Percentiles rank a stretch among this genome's conserved stretches.
phyloP scores from a whole-genome alignment of 1,140 invertebrate species.

The Stegodyphus mimosarum region DNA sequence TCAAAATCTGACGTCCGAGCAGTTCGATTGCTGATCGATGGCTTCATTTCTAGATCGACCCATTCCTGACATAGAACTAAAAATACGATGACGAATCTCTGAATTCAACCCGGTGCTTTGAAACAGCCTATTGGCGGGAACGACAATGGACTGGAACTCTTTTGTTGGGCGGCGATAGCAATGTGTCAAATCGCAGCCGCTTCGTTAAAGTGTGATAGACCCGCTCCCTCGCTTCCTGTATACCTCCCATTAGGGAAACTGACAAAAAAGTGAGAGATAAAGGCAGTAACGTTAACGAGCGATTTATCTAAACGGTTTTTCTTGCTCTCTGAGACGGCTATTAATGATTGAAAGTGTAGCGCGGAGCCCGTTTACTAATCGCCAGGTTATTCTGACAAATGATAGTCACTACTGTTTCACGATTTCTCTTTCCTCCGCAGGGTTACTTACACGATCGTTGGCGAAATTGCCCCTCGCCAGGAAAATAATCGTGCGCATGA shows the following conservation, averaged over 20 bases:
- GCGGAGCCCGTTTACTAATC: constrained; percentile 24
- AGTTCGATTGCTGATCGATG: too few relatives aligned
- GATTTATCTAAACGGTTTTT: constrained; percentile 60
- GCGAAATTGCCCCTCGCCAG: too few relatives aligned
- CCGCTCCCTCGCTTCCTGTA: constrained; percentile 32
- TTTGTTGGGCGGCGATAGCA: background rate
- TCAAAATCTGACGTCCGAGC: too few relatives aligned
- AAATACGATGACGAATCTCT: background rate
- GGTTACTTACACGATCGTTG: background rate
- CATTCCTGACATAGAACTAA: background rate
- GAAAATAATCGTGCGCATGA: too few relatives aligned
- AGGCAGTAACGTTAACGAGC: constrained; percentile 54
- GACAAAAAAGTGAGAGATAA: constrained; percentile 38
- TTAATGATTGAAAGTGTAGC: background rate
- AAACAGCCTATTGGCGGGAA: background rate
- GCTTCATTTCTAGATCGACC: too few relatives aligned
- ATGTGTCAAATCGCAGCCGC: background rate
- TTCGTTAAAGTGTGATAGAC: constrained; percentile 53
- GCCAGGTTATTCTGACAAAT: constrained; percentile 50
- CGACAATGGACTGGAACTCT: background rate
- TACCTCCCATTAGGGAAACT: constrained; percentile 44
- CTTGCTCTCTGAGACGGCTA: constrained; percentile 36
- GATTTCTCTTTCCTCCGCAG: background rate
- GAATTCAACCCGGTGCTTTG: background rate
- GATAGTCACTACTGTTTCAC: background rate